These are phyloP conservation scores for Eustalomyia histrio DNA, from an alignment of 2,888 invertebrate species.

Conservation along the genomic window DNA sequence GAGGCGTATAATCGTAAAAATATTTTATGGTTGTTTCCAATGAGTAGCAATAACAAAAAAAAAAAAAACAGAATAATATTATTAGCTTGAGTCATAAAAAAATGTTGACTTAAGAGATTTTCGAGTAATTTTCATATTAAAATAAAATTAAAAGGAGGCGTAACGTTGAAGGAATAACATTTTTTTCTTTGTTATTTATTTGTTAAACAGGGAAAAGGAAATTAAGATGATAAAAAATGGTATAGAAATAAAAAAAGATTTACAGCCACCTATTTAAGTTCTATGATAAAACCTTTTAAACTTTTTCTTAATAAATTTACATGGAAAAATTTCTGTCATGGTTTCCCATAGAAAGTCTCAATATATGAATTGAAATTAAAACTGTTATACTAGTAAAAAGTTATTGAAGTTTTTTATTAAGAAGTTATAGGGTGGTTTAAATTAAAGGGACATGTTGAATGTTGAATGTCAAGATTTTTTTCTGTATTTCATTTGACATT, in stretches of 20 bases:
- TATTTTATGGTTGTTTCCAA: slow-evolving; percentile 46
- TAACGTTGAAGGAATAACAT: neutral
- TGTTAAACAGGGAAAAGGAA: neutral
- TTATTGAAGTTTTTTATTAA: too few relatives aligned
- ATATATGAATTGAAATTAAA: too few relatives aligned
- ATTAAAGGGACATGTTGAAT: too few relatives aligned
- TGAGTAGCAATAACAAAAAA: slow-evolving; percentile 24
- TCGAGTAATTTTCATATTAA: slow-evolving; percentile 39
- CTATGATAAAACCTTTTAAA: too few relatives aligned
- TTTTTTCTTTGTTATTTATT: neutral
- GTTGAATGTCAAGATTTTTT: too few relatives aligned
- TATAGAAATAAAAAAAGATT: neutral
- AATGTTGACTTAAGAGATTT: slow-evolving; percentile 46
- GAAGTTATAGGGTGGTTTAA: too few relatives aligned
- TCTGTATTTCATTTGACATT: too few relatives aligned
- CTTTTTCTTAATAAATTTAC: too few relatives aligned
- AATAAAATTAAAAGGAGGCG: slow-evolving; percentile 32
- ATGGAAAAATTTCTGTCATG: too few relatives aligned
- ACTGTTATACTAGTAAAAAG: too few relatives aligned
- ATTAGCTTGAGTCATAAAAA: slow-evolving; percentile 47
- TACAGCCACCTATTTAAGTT: too few relatives aligned
- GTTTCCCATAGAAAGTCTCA: too few relatives aligned
- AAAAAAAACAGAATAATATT: slow-evolving; percentile 19
- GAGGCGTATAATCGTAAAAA: slow-evolving; percentile 36
- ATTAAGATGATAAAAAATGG: neutral